Base-by-base conservation (phyloP, 2,797 vertebrate species). In the Argentina silus region DNA sequence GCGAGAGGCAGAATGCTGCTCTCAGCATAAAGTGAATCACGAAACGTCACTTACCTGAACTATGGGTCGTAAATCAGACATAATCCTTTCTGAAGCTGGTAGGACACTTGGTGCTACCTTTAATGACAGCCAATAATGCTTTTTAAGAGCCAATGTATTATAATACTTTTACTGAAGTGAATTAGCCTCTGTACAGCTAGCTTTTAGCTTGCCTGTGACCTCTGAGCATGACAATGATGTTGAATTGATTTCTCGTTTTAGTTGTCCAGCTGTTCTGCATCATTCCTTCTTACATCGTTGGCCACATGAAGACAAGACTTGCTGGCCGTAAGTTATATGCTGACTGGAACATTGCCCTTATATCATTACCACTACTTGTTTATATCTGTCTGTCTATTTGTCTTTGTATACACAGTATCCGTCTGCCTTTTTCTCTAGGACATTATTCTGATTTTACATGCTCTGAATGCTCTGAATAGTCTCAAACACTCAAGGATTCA, bases 251-350 rank as follows among this genome's bases (percentile, higher is more conserved):
- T 36, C 42, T 63, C 36, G 55, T 83, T 86, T 57, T 72, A 94
- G 94, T 50, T 3, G 86, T 80, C 0, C 80, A 92, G 81, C 11
- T 93, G n/a, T 94, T 95, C 83, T 95, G 94, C 67, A 2, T 90
- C 77, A 70, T 95, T 69, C 94, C 94, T 0, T 81, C 89, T 8
- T 94, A 90, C 81, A 60, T 95, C 42, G 87, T 67, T 9, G 0
- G 8, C 0, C 90, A 89, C 0, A 74, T 95, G 17, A 91, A 75
- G 57, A 67, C 67, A 14, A 84, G 36, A 0, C 78, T 95, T 50
- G 88, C 88, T 5, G 78, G 72, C 10, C 86, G 92, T 93, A 44
- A 88, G 92, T 89, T 19, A 0, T 0, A n/a, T 67, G n/a, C 23
- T 27, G 12, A 36, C 55, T 15, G 7, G n/a, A 3, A 4, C 7